Base-by-base conservation (phyloP, 1,140 invertebrate species). In the Varroa destructor region DNA sequence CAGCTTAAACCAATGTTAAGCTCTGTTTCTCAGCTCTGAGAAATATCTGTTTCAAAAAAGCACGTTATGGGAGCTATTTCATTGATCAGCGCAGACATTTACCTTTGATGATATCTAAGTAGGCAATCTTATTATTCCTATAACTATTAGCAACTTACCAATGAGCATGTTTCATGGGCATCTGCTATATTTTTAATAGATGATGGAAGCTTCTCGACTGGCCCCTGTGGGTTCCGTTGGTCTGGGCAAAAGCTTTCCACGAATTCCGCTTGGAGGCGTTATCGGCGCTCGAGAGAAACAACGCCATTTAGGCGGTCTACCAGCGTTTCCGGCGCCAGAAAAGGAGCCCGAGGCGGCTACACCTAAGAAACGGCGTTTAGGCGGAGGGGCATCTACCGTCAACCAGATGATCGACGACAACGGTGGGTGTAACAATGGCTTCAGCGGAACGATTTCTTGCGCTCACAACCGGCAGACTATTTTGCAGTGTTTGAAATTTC, bases 331-430 rank as follows among this genome's bases (percentile, higher is more conserved):
- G 14, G 40, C 2, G 36, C 12, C 46, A 8, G 61, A 67, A 40
- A 67, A 67, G 37, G 61, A 67, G 36, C 37, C 61, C 12, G 61
- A 67, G 40, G 40, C 37, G 10, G 46, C 61, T 12, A 40, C 61
- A 14, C 40, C 40, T 36, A 67, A 67, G 46, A 12, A 46, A 8
- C 10, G 61, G 40, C 37, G 40, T 6, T 36, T 36, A 37, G 57
- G 57, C 12, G 61, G 61, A 36, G 61, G 61, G 1, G 61, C 61
- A 12, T 67, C 61, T 12, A 67, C 61, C 14, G 61, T 67, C n/a
- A 67, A 67, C 37, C 61, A 67, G 61, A 40, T 67, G 40, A 67
- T 67, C 10, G 61, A 67, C 37, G 61, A 67, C 36, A 67, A 67
- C 36, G 61, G 61, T 67, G 40, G 3, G 10, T 12, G 12, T 67